Evolutionary conservation across 2,113 vertebrate genomes (phyloP).

Genomic region (Rhynchopsitta pachyrhyncha): DNA sequence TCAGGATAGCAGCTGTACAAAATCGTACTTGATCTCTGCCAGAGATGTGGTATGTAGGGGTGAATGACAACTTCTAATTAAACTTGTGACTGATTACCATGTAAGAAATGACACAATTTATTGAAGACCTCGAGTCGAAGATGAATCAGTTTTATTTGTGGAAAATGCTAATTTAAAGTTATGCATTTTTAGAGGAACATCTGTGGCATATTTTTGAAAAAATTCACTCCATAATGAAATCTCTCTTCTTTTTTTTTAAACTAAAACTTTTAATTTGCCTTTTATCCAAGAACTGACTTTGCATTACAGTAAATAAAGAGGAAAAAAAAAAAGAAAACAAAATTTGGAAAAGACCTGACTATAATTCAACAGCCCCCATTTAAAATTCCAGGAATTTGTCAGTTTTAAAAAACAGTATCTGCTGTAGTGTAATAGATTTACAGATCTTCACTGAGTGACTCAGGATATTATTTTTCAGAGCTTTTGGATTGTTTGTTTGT

Average conservation of each 20-base stretch:
- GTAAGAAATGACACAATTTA: slow-evolving; percentile 57
- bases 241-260: not conserved
- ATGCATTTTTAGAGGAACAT: slow-evolving; percentile 67
- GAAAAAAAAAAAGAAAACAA: not conserved
- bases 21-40: slow-evolving; percentile 57
- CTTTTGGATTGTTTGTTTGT: not conserved
- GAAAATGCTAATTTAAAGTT: slow-evolving; percentile 68
- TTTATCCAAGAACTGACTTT: slow-evolving; percentile 28
- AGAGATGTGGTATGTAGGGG: slow-evolving; percentile 42
- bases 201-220: slow-evolving; percentile 42
- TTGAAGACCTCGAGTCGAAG: slow-evolving; percentile 17
- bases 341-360: not conserved
- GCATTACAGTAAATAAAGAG: not conserved
- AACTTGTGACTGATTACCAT: slow-evolving; percentile 64
- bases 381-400: not conserved
- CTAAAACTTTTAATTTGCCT: slow-evolving; percentile 28
- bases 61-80: slow-evolving; percentile 75
- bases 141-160: slow-evolving; percentile 65
- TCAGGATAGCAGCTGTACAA: slow-evolving; percentile 57
- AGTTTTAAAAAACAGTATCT: not conserved
- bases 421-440: not conserved
- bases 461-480: slow-evolving; percentile 37
- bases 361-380: not conserved
- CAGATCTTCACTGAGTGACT: not conserved
- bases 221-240: slow-evolving; percentile 35